phyloP scores from a whole-genome alignment of 2,797 vertebrate species.

The Sorex maritimensis region DNA sequence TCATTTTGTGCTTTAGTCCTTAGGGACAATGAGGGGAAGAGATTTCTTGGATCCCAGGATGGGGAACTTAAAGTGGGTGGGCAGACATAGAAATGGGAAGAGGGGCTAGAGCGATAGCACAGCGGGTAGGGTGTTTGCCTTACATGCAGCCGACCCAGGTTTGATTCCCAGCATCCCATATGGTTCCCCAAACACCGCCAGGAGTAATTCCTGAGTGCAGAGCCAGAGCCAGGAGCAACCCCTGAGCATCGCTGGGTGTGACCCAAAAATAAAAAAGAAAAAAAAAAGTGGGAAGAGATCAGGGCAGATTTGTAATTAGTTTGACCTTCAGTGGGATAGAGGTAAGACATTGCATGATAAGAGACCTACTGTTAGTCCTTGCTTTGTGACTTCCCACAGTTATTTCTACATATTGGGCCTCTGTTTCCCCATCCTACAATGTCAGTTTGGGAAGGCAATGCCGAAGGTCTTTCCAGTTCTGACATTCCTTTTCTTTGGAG shows the following conservation, averaged over 20 bases:
- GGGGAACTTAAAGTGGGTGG: neutral
- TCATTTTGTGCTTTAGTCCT: neutral
- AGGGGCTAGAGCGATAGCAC: too few relatives aligned
- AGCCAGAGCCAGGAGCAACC: too few relatives aligned
- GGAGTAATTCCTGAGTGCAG: too few relatives aligned
- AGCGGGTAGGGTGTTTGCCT: too few relatives aligned
- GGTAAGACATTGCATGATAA: neutral
- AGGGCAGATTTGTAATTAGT: neutral
- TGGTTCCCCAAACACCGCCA: too few relatives aligned
- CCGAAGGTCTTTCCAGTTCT: neutral
- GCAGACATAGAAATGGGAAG: neutral
- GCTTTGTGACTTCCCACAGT: slow-evolving; percentile 17
- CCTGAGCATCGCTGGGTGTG: too few relatives aligned
- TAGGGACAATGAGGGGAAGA: slow-evolving; percentile 4
- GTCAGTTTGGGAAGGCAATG: neutral
- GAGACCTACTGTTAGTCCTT: neutral
- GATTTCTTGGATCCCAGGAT: neutral
- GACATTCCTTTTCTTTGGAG: slow-evolving; percentile 6
- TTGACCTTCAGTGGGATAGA: neutral
- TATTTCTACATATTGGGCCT: neutral
- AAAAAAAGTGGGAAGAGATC: neutral
- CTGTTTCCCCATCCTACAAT: neutral
- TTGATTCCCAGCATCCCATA: too few relatives aligned
- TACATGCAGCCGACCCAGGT: too few relatives aligned
- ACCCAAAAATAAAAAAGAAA: too few relatives aligned